phyloP scores from a whole-genome alignment of 2,888 invertebrate genomes.

The Flexamia atlantica region DNA sequence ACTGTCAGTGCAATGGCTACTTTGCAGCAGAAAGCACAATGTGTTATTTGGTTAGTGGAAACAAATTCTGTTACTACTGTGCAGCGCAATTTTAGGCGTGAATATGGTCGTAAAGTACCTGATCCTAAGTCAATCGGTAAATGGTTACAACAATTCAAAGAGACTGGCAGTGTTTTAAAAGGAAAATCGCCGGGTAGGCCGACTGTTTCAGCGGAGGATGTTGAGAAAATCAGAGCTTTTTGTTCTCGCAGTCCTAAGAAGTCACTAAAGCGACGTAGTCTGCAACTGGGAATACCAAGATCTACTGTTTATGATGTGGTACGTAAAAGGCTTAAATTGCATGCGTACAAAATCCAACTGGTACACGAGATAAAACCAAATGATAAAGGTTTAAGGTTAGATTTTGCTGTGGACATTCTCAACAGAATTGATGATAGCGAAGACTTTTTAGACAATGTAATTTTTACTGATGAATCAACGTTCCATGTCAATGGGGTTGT shows the following conservation, averaged over 20 bases:
- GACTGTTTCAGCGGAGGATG: constrained; percentile 36
- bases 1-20: too few relatives aligned
- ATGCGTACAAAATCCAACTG: constrained; percentile 31
- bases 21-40: too few relatives aligned
- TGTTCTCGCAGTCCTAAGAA: constrained; percentile 48
- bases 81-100: too few relatives aligned
- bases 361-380: constrained; percentile 5
- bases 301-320: constrained; percentile 50
- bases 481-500: too few relatives aligned
- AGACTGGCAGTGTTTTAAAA: constrained; percentile 32
- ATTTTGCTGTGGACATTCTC: too few relatives aligned
- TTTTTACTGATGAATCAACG: too few relatives aligned
- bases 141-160: background rate
- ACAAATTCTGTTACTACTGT: too few relatives aligned
- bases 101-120: too few relatives aligned
- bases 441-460: too few relatives aligned
- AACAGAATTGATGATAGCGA: too few relatives aligned
- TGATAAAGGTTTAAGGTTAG: background rate
- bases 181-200: constrained; percentile 55
- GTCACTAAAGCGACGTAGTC: constrained; percentile 38
- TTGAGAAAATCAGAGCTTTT: constrained; percentile 42
- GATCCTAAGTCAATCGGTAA: background rate
- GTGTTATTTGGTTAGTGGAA: too few relatives aligned
- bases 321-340: constrained; percentile 47
- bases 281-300: constrained; percentile 51